Evolutionary conservation across 35 echinoderm and acorn worm genomes (phyloP).

Genomic region (Amphiura filiformis): DNA sequence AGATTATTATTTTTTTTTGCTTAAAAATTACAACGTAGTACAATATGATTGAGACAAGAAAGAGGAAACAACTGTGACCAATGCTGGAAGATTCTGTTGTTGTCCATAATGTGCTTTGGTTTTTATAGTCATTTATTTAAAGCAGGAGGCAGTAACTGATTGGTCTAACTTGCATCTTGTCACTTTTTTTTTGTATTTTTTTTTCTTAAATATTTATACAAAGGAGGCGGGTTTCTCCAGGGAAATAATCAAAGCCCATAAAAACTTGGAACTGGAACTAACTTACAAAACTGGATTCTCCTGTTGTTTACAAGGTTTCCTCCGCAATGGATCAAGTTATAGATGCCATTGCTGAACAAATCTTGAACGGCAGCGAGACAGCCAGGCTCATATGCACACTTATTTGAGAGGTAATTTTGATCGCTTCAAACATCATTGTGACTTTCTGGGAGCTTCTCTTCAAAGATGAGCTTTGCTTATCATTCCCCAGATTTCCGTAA

Average conservation of each 20-base stretch:
- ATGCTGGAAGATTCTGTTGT: too few relatives aligned
- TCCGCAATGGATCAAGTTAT: background rate
- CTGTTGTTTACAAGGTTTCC: too few relatives aligned
- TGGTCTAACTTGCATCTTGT: background rate
- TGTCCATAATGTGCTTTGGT: too few relatives aligned
- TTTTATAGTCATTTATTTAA: too few relatives aligned
- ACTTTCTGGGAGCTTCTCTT: constrained; percentile 1
- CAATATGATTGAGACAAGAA: background rate
- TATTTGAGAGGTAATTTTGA: background rate
- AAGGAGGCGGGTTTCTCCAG: background rate
- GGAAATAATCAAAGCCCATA: background rate
- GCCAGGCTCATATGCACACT: background rate
- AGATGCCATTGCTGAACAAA: too few relatives aligned
- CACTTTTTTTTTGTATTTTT: background rate
- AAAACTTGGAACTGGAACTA: too few relatives aligned
- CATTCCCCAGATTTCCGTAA: background rate
- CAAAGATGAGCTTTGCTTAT: background rate
- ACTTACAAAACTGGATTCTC: too few relatives aligned
- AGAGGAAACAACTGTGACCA: background rate
- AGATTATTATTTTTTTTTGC: background rate
- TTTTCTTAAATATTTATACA: constrained; percentile 3
- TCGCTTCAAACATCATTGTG: background rate
- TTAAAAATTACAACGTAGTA: background rate
- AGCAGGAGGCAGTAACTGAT: too few relatives aligned
- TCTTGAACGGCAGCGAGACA: background rate